Evolutionary conservation across 2,888 invertebrate genomes (phyloP).

Genomic region (Alloplasta piceator): DNA sequence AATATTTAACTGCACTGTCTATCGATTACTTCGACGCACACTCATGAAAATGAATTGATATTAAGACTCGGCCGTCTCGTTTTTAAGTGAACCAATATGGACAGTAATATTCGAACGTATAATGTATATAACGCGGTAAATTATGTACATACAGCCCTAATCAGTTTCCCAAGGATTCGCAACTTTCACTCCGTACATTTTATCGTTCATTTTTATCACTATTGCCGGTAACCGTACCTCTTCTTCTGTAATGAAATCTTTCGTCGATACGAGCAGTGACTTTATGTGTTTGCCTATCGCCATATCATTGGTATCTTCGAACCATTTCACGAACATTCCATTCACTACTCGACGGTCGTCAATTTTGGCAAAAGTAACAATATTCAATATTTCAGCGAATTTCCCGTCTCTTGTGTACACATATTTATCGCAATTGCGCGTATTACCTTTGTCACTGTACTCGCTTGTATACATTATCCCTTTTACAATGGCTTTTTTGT

Average conservation of each 20-base stretch:
- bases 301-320: slow-evolving; percentile 41
- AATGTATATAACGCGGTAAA: too few relatives aligned
- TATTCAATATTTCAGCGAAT: slow-evolving; percentile 40
- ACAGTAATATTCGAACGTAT: too few relatives aligned
- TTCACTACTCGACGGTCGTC: slow-evolving; percentile 41
- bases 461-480: slow-evolving; percentile 40
- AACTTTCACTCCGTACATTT: slow-evolving; percentile 10
- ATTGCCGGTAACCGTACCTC: slow-evolving; percentile 32
- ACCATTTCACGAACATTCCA: slow-evolving; percentile 38
- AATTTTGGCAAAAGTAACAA: slow-evolving; percentile 35
- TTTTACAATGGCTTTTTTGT: slow-evolving; percentile 41
- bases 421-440: slow-evolving; percentile 41
- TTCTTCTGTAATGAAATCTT: slow-evolving; percentile 18
- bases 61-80: too few relatives aligned
- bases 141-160: too few relatives aligned
- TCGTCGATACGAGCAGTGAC: slow-evolving; percentile 27
- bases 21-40: too few relatives aligned
- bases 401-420: slow-evolving; percentile 22
- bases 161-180: slow-evolving; percentile 24
- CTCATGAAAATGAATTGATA: too few relatives aligned
- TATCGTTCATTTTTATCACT: not conserved
- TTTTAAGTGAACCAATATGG: too few relatives aligned
- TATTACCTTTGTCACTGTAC: slow-evolving; percentile 35
- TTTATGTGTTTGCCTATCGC: slow-evolving; percentile 32
- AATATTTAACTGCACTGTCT: too few relatives aligned